Evolutionary conservation across 2,888 invertebrate genomes (phyloP), one percentile per base, ranked within the genome.

Genomic region (Willowsia nigromaculata): DNA sequence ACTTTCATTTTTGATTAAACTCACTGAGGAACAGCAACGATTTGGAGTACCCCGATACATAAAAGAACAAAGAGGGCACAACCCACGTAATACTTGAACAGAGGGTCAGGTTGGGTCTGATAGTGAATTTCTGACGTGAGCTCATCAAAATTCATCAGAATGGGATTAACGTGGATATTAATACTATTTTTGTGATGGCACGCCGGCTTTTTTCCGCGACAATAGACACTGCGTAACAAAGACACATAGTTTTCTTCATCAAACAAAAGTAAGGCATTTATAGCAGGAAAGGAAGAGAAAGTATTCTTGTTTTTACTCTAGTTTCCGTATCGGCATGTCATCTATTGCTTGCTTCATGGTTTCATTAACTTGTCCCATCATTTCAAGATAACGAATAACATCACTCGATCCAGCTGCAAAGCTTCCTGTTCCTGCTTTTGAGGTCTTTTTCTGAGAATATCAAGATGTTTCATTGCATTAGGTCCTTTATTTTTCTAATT

Each of bases 311-410:
- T 71, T 94, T 95, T 94, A 96, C 96, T 96, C 95, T 94, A 95
- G 95, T 93, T 97, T 97, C 89, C 97, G 96, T 90, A 97, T 95
- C n/a, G 97, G 96, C 96, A 98, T 97, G 92, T 96, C 96, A 92
- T 97, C 96, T 91, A 98, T 96, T 91, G 97, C 96, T 47, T 96
- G 95, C 81, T 96, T 95, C 96, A 98, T 97, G 93, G 96, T 96
- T 9, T 96, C 95, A 93, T 97, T 94, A 7, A 96, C 96, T n/a
- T 95, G 83, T 1, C 78, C 78, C 88, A 90, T 88, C 90, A 91
- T 91, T 62, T 81, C 56, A 9, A 53, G 81, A 37, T 76, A 85
- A 13, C 86, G 83, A 25, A 88, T 18, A 1, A 91, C 90, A 50
- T 90, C 91, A 27, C 65, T 88, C 4, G 82, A 82, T 15, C 88